These are phyloP conservation scores for Micromys minutus DNA, from an alignment of 2,113 vertebrate species.

Conservation along the genomic window DNA sequence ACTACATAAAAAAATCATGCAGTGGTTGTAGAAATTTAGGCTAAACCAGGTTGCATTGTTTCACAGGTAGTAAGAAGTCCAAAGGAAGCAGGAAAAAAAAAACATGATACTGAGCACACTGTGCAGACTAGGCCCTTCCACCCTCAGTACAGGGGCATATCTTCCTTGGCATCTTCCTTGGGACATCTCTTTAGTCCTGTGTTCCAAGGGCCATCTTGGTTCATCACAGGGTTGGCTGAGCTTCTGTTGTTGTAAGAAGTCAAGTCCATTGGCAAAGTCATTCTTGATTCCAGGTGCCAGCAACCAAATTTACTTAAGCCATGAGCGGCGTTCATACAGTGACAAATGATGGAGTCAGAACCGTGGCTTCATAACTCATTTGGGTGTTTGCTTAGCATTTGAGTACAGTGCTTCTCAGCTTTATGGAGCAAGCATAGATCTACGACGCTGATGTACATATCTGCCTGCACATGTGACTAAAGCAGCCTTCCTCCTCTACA, in stretches of 20 bases:
- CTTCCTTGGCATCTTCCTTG: no score
- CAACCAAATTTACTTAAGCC: background rate
- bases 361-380: background rate
- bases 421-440: background rate
- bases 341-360: background rate
- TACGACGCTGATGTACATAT: background rate
- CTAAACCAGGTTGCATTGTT: background rate
- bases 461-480: background rate
- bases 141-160: accelerated
- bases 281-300: background rate
- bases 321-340: no score
- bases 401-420: background rate
- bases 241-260: background rate
- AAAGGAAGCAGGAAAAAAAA: background rate
- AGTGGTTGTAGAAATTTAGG: background rate
- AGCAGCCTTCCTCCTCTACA: background rate
- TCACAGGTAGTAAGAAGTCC: background rate
- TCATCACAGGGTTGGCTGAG: background rate
- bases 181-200: background rate
- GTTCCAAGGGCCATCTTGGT: background rate
- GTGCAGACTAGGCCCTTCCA: background rate
- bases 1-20: background rate
- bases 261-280: background rate
- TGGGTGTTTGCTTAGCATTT: background rate
- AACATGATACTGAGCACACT: accelerated